These are phyloP conservation scores for Semotilus atromaculatus DNA, from an alignment of 2,797 vertebrate genomes.

Conservation along the genomic window DNA sequence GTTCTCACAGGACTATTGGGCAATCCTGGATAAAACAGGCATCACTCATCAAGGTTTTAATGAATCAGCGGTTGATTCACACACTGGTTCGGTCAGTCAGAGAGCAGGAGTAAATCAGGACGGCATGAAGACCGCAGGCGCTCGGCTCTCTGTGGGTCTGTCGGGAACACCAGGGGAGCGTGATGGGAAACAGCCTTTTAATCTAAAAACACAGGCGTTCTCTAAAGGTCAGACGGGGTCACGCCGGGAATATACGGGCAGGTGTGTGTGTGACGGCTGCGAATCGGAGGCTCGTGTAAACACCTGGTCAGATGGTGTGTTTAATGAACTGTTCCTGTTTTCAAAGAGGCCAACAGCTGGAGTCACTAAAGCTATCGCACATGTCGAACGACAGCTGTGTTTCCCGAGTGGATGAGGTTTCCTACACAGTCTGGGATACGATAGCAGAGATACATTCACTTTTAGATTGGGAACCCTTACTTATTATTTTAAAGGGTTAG, in stretches of 20 bases:
- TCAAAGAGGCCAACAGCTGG: slow-evolving; percentile 44
- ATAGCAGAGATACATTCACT: not conserved
- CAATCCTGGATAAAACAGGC: not conserved
- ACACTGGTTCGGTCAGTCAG: not conserved
- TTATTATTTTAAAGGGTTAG: not conserved
- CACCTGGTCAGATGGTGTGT: slow-evolving; percentile 18
- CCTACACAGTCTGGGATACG: not conserved
- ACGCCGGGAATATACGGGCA: not conserved
- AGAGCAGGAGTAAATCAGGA: slow-evolving; percentile 39
- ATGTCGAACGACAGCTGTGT: slow-evolving; percentile 31
- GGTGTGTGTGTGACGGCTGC: slow-evolving; percentile 24
- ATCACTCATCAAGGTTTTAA: slow-evolving; percentile 34
- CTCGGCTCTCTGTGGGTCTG: slow-evolving; percentile 38
- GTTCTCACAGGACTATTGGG: not conserved
- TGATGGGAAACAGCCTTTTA: slow-evolving; percentile 53
- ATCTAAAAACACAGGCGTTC: slow-evolving; percentile 53
- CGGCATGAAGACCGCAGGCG: slow-evolving; percentile 33
- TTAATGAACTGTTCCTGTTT: slow-evolving; percentile 31
- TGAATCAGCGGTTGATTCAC: slow-evolving; percentile 1
- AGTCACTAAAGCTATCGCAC: slow-evolving; percentile 21
- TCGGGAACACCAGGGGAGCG: slow-evolving; percentile 30
- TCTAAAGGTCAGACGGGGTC: slow-evolving; percentile 39
- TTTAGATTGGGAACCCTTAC: not conserved
- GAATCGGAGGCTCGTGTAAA: not conserved
- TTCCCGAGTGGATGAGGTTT: not conserved